Base-by-base conservation (phyloP, 2,888 invertebrate species). In the Drosophila neonasuta region DNA sequence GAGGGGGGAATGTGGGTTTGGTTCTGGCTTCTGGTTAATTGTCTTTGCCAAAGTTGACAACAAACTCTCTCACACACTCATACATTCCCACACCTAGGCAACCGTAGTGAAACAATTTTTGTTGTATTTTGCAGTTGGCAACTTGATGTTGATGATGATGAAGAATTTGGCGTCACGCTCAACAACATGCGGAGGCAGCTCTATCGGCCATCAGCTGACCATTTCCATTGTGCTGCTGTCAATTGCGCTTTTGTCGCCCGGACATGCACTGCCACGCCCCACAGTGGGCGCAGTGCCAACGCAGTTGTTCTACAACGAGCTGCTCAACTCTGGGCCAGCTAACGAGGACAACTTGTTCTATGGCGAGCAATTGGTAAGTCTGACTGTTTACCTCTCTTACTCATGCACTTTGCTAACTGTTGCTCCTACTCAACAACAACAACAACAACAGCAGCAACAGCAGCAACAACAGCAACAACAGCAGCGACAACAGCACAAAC, bases 161-260 rank as follows among this genome's bases (percentile, higher is more conserved):
- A 46, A 42, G 86, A 51, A 64, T 56, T 32, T 57, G 50, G 50
- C 74, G 30, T 63, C 67, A 56, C 48, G 24, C 6, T 24, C 62
- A 36, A 51, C 65, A 74, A 74, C 56, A 39, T 86, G 77, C 54
- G 60, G 77, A 58, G 60, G 65, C 44, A 44, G 60, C 49, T 51
- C 61, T 64, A 70, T 76, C 67, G 75, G 60, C 71, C 75, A 86
- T 77, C 81, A 77, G 73, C 62, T 86, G 70, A 65, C 74, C 67
- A 51, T 77, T 56, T 67, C 59, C 71, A 74, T 88, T 75, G 74
- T 88, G 30, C 57, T 87, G 64, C 72, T 88, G 84, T 80, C 84
- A 77, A 64, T 86, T 55, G 73, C 56, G 36, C 66, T 79, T 36
- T 59, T 82, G 62, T 61, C 77, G 54, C 70, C 84, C 3, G 86